Base-by-base conservation (phyloP, 2,797 vertebrate species). In the Melanogrammus aeglefinus region DNA sequence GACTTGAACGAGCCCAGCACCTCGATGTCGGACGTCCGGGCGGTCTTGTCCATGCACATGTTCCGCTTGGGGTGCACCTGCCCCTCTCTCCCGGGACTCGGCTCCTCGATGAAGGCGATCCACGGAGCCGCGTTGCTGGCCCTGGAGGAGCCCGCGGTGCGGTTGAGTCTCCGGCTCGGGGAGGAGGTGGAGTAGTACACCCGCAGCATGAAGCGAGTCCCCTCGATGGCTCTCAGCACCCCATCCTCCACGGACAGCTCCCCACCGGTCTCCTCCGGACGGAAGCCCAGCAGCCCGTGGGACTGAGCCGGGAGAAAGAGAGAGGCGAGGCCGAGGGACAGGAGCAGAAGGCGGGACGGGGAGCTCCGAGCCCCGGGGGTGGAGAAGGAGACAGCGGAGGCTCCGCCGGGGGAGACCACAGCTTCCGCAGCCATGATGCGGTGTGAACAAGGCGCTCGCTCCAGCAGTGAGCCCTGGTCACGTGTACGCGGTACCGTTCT, bases 51-150 rank as follows among this genome's bases (percentile, higher is more conserved):
- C 79, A 93, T 92, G 83, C 97, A 98, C 85, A 93, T 91, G 91
- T 94, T 94, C 80, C 89, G 73, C 80, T 93, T 94, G 57, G 93
- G 93, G 80, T 93, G 91, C 6, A 87, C 91, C 74, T 94, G 92
- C 10, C 92, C 92, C 88, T 94, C 92, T 73, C 93, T 79, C 0
- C 93, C 94, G 16, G 93, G 91, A 0, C 76, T 89, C 3, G 96
- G 95, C 88, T 97, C 96, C 86, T 98, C 97, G 75, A 97, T 95
- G 85, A 98, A 98, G 16, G 96, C 96, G 51, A 98, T 93, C 91
- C 96, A 95, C 72, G 94, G 94, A 41, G 94, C 94, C 89, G 92
- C 92, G 78, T 91, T 92, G 78, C 91, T 90, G 85, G 91, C 83
- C 2, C 91, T 85, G 0, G 84, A 86, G 71, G 86, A 86, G 73